Evolutionary conservation across 2,888 invertebrate species (phyloP).

Genomic region (Sarcophaga carnaria): DNA sequence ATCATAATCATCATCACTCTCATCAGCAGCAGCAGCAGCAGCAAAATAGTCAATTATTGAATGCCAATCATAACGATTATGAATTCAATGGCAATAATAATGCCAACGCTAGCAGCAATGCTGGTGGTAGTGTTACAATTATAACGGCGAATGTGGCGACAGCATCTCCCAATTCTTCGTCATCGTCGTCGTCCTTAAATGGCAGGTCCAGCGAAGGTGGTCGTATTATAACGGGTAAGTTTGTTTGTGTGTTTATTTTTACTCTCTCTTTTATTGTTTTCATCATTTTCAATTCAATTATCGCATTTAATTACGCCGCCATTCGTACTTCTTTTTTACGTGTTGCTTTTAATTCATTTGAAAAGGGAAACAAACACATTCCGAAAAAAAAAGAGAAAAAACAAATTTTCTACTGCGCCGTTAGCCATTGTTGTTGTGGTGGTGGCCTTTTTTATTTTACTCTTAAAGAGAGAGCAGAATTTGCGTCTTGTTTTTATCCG

Average conservation of each 20-base stretch:
- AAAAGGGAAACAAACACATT: too few relatives aligned
- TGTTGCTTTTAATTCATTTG: too few relatives aligned
- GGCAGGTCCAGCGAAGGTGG: slow-evolving; percentile 75
- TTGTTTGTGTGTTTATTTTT: slow-evolving; percentile 3
- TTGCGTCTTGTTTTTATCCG: too few relatives aligned
- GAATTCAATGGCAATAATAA: slow-evolving; percentile 71
- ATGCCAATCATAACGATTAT: slow-evolving; percentile 70
- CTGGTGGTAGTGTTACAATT: slow-evolving; percentile 1
- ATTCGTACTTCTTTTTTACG: not conserved
- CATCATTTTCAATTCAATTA: not conserved
- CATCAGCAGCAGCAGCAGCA: slow-evolving; percentile 46
- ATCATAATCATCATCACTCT: slow-evolving; percentile 28
- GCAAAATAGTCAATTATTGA: slow-evolving; percentile 72
- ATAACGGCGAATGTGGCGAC: slow-evolving; percentile 48
- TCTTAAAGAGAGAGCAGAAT: too few relatives aligned
- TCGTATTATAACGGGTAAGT: slow-evolving; percentile 74
- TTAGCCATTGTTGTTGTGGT: not conserved
- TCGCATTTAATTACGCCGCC: not conserved
- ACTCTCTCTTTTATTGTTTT: slow-evolving; percentile 15
- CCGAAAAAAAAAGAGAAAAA: not conserved
- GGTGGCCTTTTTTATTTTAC: not conserved
- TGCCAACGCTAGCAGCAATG: slow-evolving; percentile 27
- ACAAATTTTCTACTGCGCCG: slow-evolving; percentile 48
- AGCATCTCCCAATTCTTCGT: slow-evolving; percentile 17
- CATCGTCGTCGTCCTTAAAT: slow-evolving; percentile 62